Percentiles rank a stretch among this genome's conserved stretches.
Conservation (phyloP, 2,797 vertebrate genomes). For the Psittacula echo region DNA sequence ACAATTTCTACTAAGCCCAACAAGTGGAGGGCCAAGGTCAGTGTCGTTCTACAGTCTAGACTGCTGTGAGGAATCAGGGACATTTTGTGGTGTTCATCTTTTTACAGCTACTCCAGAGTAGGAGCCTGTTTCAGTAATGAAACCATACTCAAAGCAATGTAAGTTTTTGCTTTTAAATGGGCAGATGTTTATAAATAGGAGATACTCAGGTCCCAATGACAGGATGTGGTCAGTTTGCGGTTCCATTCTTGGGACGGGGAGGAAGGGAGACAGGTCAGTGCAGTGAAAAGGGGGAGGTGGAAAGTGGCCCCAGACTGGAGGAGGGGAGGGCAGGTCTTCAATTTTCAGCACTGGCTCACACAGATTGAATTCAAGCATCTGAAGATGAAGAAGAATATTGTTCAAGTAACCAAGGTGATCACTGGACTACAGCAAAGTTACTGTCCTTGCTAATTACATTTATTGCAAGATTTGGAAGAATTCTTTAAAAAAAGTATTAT, state of each 20-base stretch:
- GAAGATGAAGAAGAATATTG: neutral
- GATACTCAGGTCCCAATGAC: neutral
- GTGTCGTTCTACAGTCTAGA: neutral
- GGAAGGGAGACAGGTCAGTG: neutral
- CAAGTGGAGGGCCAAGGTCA: neutral
- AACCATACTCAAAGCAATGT: neutral
- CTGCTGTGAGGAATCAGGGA: neutral
- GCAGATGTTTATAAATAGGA: neutral
- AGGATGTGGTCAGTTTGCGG: neutral
- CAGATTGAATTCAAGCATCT: neutral
- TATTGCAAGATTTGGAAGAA: neutral
- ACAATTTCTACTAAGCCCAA: neutral
- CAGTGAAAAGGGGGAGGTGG: neutral
- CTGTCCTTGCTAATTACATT: neutral
- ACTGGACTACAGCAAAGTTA: neutral
- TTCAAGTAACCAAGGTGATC: neutral
- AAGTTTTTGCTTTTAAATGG: neutral
- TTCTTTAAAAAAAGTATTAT: neutral
- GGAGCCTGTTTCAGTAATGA: neutral
- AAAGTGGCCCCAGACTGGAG: neutral
- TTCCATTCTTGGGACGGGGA: neutral
- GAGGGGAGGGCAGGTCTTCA: neutral
- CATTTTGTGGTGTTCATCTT: neutral
- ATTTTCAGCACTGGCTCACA: neutral
- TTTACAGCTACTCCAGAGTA: neutral